These are phyloP conservation scores for Ahaetulla prasina DNA, from an alignment of 2,113 vertebrate species.

Conservation along the genomic window DNA sequence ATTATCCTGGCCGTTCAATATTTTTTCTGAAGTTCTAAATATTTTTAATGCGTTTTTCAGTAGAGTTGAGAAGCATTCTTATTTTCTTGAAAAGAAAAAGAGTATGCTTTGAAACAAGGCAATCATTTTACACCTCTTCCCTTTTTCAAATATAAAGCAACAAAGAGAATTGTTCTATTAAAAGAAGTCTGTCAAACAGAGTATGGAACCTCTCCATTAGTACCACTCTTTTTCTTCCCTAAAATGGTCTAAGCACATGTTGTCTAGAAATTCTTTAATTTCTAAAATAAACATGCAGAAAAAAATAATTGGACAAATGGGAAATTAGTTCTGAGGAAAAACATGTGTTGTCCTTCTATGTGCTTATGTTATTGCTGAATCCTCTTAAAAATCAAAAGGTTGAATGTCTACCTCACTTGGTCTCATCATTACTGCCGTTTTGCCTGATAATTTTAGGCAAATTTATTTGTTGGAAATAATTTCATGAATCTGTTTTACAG, in stretches of 20 bases:
- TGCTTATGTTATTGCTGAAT: background rate
- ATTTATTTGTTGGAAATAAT: background rate
- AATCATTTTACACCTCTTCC: background rate
- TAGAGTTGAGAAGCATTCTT: background rate
- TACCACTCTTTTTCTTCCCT: background rate
- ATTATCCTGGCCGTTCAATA: background rate
- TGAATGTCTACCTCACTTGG: background rate
- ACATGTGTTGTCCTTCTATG: background rate
- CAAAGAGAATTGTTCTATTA: background rate
- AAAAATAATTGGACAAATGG: background rate
- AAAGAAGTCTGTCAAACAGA: background rate
- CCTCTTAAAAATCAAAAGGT: background rate
- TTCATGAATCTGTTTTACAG: background rate
- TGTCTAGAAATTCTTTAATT: background rate
- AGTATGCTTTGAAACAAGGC: background rate
- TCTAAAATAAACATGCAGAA: background rate
- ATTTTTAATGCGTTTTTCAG: background rate
- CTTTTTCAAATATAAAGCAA: background rate
- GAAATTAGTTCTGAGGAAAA: background rate
- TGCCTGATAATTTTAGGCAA: background rate
- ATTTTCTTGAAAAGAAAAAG: background rate
- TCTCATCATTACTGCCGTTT: background rate
- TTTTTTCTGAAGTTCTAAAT: background rate
- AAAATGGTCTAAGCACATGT: background rate
- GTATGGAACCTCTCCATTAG: background rate